phyloP scores from a whole-genome alignment of 2,888 invertebrate species.

The Lordiphosa andalusiaca region DNA sequence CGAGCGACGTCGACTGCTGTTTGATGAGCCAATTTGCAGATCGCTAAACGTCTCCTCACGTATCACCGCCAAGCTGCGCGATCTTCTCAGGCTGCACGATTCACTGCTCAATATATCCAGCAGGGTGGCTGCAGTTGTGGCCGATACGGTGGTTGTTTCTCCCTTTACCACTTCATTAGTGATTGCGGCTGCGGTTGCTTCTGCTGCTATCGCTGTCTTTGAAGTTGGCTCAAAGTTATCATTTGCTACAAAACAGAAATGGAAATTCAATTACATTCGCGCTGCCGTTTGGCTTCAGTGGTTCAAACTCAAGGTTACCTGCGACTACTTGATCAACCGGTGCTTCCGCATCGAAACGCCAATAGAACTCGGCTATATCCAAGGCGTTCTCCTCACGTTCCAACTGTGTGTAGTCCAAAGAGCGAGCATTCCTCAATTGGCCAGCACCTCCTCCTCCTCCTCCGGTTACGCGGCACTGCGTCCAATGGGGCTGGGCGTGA shows the following conservation, averaged over 20 bases:
- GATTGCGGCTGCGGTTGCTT: constrained; percentile 4
- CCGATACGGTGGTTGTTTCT: constrained; percentile 22
- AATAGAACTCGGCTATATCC: constrained; percentile 79
- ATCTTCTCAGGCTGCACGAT: constrained; percentile 83
- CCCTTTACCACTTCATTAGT: constrained; percentile 13
- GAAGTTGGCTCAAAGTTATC: constrained; percentile 39
- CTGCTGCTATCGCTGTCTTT: constrained; percentile 12
- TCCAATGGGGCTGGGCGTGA: constrained; percentile 72
- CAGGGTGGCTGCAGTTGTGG: constrained; percentile 46
- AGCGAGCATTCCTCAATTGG: constrained; percentile 78
- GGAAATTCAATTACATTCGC: constrained; percentile 12
- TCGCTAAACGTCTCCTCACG: constrained; percentile 88
- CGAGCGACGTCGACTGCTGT: constrained; percentile 85
- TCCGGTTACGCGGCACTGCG: constrained; percentile 58
- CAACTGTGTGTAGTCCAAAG: constrained; percentile 77
- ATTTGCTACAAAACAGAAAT: constrained; percentile 27
- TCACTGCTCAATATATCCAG: constrained; percentile 77
- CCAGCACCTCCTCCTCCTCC: constrained; percentile 51
- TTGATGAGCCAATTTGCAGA: constrained; percentile 84
- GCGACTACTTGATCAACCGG: constrained; percentile 49
- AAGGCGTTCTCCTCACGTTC: constrained; percentile 74
- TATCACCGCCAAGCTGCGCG: constrained; percentile 88
- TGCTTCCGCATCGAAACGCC: constrained; percentile 78
- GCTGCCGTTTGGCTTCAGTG: constrained; percentile 31
- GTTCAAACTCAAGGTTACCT: constrained; percentile 41